Percentiles rank a stretch among this genome's conserved stretches.
phyloP scores from a whole-genome alignment of 2,113 vertebrate species.

The Amia ocellicauda region DNA sequence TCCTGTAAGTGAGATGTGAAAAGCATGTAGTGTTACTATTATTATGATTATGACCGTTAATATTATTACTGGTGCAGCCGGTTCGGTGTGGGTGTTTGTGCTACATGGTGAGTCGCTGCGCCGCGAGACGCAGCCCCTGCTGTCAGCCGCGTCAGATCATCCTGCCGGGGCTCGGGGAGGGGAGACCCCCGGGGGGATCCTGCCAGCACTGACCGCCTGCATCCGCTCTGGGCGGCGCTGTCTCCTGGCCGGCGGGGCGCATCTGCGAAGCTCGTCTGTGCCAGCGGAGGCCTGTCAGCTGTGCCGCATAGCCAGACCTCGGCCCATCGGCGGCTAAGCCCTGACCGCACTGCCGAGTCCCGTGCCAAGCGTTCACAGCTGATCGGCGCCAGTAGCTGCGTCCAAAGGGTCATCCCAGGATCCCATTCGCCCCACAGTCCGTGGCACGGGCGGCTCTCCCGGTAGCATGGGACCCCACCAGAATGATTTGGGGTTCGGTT shows the following conservation, averaged over 20 bases:
- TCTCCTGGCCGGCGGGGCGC: slow-evolving; percentile 17
- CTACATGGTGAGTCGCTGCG: slow-evolving; percentile 37
- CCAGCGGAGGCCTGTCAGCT: slow-evolving; percentile 37
- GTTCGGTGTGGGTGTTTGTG: slow-evolving; percentile 32
- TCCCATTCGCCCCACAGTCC: not conserved
- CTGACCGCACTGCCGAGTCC: not conserved
- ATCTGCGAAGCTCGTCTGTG: not conserved
- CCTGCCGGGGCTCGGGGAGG: slow-evolving; percentile 35
- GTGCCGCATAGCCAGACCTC: slow-evolving; percentile 20
- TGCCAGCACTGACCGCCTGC: slow-evolving; percentile 32
- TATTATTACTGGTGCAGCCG: slow-evolving; percentile 37
- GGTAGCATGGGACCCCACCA: no score
- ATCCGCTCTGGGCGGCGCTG: slow-evolving; percentile 25
- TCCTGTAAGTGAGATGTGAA: not conserved
- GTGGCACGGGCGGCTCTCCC: not conserved
- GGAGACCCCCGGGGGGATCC: slow-evolving; percentile 30
- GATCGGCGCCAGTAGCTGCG: not conserved
- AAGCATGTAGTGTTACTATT: no score
- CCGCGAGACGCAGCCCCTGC: slow-evolving; percentile 48
- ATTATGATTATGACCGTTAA: no score
- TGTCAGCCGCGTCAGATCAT: slow-evolving; percentile 44
- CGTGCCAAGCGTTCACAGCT: not conserved
- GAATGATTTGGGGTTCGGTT: no score
- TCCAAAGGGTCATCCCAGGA: not conserved
- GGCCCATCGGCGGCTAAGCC: not conserved